Conservation (phyloP, 2,888 invertebrate species). For the Coelogynopora nodosa region DNA sequence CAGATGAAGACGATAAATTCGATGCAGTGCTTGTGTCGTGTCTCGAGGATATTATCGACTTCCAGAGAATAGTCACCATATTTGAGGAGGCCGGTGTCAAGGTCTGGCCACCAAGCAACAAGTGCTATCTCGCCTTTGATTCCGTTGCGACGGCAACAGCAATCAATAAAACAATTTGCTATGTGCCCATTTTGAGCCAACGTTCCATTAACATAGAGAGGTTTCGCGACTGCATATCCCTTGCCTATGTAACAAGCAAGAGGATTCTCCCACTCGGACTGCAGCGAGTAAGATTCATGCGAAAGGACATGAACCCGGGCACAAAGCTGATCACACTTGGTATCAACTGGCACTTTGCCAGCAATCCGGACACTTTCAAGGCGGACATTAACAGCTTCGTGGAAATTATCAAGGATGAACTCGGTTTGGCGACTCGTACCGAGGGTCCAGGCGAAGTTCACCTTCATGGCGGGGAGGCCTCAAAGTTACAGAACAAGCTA, state of each 20-base stretch:
- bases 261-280: neutral
- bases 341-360: conserved; percentile 15
- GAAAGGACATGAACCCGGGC: neutral
- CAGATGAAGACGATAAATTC: too few species aligned
- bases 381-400: neutral
- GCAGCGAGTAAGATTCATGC: neutral
- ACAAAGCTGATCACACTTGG: neutral
- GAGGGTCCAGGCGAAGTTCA: neutral
- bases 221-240: conserved; percentile 4
- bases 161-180: neutral
- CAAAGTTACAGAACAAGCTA: too few species aligned
- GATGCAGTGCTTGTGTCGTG: neutral
- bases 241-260: conserved; percentile 8
- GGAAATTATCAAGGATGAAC: too few species aligned
- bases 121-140: neutral
- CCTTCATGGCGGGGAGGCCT: too few species aligned
- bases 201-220: neutral
- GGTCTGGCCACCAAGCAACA: neutral
- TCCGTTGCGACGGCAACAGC: neutral
- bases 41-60: neutral
- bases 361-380: neutral
- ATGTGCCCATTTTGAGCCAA: neutral
- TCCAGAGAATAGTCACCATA: neutral
- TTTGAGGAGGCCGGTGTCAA: neutral
- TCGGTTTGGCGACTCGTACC: neutral